Evolutionary conservation across 2,888 invertebrate genomes (phyloP), one percentile per base, ranked within the genome.

Genomic region (Latrodectus hesperus): DNA sequence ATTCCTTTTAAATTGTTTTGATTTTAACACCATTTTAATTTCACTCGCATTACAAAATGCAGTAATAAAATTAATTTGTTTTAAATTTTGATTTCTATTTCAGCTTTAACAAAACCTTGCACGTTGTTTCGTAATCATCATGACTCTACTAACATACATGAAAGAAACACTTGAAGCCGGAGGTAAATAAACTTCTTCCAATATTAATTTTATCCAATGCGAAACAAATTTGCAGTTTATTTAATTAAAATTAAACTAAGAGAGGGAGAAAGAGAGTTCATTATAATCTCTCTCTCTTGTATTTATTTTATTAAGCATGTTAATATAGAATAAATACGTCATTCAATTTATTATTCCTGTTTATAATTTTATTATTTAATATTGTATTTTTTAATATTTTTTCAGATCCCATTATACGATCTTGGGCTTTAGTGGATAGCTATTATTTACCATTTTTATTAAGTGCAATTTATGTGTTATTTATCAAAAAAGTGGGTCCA

Each of bases 401-500:
- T 76, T 53, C 51, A 89, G 90, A 90, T 79, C 89, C 90, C 11
- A 75, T 89, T 11, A 89, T 90, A n/a, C 82, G 81, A 16, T 53
- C 85, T 49, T 90, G 90, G 90, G 86, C 88, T 11, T 71, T 90
- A 16, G 90, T 90, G 81, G 77, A 83, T n/a, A 82, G 84, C n/a
- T 89, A 90, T n/a, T 88, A 75, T 65, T 82, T 89, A 17, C 90
- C 90, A 14, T 79, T 90, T 51, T 70, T 81, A 8, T 87, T 90
- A 12, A 90, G 90, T 73, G 76, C 89, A 12, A 77, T 84, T n/a
- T 90, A 90, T 71, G 89, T 90, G 11, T 82, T 81, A 60, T 79
- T 89, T 53, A 90, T 90, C 9, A 90, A 90, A 88, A 77, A 95
- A 84, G 92, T 97, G 90, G 97, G 97, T 88, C 98, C 98, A 78